Evolutionary conservation across 1,140 invertebrate genomes (phyloP), one percentile per base, ranked within the genome.

Genomic region (Luehdorfia chinensis): DNA sequence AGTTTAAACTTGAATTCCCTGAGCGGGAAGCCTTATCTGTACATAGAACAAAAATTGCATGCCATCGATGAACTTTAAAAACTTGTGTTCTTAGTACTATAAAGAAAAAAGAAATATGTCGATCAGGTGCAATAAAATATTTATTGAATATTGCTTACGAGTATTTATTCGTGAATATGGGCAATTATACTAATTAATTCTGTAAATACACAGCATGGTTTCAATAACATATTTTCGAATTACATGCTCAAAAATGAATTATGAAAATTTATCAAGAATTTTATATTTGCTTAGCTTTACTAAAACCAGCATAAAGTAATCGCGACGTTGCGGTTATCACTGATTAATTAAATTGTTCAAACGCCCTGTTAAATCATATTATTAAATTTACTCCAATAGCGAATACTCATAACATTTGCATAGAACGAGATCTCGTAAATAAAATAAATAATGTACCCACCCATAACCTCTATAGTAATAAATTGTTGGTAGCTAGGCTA

Each of bases 1-100:
- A 46, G 27, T 9, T 51, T 84, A 1, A 66, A 65, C 3, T 59
- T 74, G 8, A 46, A 45, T 12, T 63, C 60, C 2, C 59, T 55
- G 0, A 52, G 49, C n/a, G 76, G 73, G 2, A 55, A 55, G 19
- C 74, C 75, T 0, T 71, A 77, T 34, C 45, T 79, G 7, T 54
- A 13, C 23, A 12, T 12, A 1, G n/a, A 4, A 0, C 12, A 43
- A 1, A 2, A 4, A 16, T 1, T 28, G 3, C 11, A 3, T 41
- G 7, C 6, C 4, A 15, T 28, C 8, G 39, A 57, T 13, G 52
- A 59, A 51, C 50, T 61, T 32, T 56, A 28, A 53, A 16, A 28
- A 5, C 3, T 6, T n/a, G 0, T 43, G 13, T 16, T 12, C 12
- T n/a, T n/a, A n/a, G n/a, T n/a, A n/a, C n/a, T n/a, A n/a, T n/a